phyloP scores from a whole-genome alignment of 1,140 invertebrate genomes.

The Ips nitidus region DNA sequence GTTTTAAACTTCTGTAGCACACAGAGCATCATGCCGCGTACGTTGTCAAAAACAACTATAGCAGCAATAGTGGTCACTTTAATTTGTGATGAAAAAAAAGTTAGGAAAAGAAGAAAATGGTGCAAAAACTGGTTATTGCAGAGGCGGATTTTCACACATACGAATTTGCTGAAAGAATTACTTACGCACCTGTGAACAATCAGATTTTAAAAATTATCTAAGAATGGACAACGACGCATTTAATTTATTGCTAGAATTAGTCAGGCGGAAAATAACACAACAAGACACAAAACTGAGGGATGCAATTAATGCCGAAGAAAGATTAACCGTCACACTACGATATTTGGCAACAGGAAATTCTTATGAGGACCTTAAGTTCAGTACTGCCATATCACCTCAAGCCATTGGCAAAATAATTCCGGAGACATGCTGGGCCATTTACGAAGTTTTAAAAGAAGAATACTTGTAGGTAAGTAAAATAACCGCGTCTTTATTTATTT shows the following conservation, averaged over 20 bases:
- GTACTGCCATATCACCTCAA: not conserved
- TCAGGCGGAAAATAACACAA: not conserved
- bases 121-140: no score
- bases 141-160: not conserved
- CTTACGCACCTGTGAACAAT: slow-evolving; percentile 16
- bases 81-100: no score
- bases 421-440: not conserved
- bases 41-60: no score
- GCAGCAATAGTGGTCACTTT: no score
- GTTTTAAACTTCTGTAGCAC: no score
- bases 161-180: not conserved
- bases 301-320: not conserved
- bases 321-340: no score
- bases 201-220: slow-evolving; percentile 42
- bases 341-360: slow-evolving; percentile 2
- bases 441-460: slow-evolving; percentile 8
- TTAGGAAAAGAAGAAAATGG: no score
- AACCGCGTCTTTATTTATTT: not conserved
- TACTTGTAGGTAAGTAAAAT: slow-evolving; percentile 1
- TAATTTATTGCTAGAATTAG: slow-evolving; percentile 1
- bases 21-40: no score
- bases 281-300: slow-evolving; percentile 1
- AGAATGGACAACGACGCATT: slow-evolving; percentile 41
- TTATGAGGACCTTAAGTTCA: no score
- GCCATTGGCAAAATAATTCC: not conserved